Evolutionary conservation across 2,888 invertebrate species (phyloP).

Genomic region (Andrena dorsata): DNA sequence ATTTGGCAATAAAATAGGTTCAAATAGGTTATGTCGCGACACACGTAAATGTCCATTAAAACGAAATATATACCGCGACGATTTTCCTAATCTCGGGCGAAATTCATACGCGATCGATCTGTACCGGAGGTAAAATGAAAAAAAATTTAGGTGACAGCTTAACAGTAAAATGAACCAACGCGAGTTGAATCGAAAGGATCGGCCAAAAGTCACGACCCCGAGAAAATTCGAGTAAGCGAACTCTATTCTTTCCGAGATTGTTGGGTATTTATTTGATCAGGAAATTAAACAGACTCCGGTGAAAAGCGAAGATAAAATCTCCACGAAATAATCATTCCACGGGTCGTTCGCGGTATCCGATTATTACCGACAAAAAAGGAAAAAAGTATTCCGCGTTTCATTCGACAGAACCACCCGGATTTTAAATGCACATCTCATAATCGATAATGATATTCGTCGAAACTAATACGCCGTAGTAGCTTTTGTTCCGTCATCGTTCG

Average conservation of each 20-base stretch:
- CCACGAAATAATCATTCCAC: neutral
- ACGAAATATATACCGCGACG: slow-evolving; percentile 24
- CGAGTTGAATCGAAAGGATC: slow-evolving; percentile 16
- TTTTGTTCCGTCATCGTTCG: slow-evolving; percentile 30
- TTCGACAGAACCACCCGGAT: slow-evolving; percentile 23
- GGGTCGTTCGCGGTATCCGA: slow-evolving; percentile 1
- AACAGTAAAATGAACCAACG: slow-evolving; percentile 44
- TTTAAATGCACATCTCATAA: slow-evolving; percentile 38
- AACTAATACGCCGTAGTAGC: slow-evolving; percentile 23
- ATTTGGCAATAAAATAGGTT: slow-evolving; percentile 39
- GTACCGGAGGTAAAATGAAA: slow-evolving; percentile 7
- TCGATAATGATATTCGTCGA: slow-evolving; percentile 58
- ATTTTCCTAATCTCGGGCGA: slow-evolving; percentile 24
- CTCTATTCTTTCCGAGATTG: slow-evolving; percentile 3
- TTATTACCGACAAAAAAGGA: slow-evolving; percentile 1
- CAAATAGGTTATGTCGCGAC: slow-evolving; percentile 49
- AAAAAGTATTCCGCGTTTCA: slow-evolving; percentile 10
- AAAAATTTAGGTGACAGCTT: slow-evolving; percentile 26
- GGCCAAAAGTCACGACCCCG: slow-evolving; percentile 21
- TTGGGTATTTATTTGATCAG: neutral
- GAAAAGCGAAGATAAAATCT: neutral
- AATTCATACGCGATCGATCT: slow-evolving; percentile 7
- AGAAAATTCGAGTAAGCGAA: slow-evolving; percentile 37
- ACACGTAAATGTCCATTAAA: slow-evolving; percentile 3
- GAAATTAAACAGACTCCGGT: neutral